Evolutionary conservation across 2,113 vertebrate species (phyloP).

Genomic region (Burhinus bistriatus): DNA sequence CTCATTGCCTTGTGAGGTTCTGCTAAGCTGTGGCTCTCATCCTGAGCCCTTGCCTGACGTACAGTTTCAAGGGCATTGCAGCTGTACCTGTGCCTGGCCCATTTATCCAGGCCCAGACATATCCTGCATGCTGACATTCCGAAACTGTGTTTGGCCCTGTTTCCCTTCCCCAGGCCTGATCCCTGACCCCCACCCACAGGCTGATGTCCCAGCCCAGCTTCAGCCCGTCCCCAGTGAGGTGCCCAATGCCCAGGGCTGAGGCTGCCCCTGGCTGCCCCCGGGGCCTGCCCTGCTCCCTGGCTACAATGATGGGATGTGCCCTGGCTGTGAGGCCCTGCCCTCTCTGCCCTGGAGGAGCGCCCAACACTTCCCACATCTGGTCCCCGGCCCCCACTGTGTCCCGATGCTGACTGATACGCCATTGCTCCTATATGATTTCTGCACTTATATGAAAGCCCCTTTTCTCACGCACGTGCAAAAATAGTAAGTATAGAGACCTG

Average conservation of each 20-base stretch:
- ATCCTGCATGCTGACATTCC: not conserved
- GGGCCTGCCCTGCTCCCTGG: not conserved
- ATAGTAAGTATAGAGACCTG: fast-evolving
- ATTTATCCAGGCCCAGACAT: no score
- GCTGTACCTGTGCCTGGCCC: not conserved
- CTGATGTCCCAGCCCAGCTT: not conserved
- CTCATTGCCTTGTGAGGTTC: not conserved
- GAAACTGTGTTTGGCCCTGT: not conserved
- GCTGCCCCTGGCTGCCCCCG: no score
- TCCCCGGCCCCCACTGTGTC: fast-evolving
- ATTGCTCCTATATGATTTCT: not conserved
- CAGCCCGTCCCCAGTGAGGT: not conserved
- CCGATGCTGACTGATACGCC: not conserved
- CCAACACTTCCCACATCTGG: no score
- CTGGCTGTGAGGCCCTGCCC: not conserved
- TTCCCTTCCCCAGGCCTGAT: not conserved
- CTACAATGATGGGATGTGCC: not conserved
- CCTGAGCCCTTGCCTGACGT: not conserved
- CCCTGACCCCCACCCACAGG: not conserved
- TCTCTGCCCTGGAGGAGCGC: not conserved
- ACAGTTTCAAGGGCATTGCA: not conserved
- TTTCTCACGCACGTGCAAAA: not conserved
- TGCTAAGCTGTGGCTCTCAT: not conserved
- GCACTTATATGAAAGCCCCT: not conserved
- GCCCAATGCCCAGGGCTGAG: no score